These are phyloP conservation scores for Pungitius pungitius DNA, from an alignment of 2,113 vertebrate genomes.

Conservation along the genomic window DNA sequence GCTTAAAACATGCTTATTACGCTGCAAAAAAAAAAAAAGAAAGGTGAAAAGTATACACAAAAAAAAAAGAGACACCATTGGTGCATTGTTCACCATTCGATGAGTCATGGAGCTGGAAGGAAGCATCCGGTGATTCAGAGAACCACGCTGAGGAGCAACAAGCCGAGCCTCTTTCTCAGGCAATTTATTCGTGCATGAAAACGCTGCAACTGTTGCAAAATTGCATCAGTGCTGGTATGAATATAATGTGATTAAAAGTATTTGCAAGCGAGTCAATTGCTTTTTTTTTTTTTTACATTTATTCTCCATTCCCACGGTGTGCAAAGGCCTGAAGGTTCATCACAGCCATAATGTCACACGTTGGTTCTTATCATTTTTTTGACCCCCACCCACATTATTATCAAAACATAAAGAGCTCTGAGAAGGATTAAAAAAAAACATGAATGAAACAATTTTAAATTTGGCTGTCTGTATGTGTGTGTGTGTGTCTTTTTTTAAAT, in stretches of 20 bases:
- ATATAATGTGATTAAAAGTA: neutral
- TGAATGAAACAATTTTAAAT: no score
- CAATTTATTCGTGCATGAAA: neutral
- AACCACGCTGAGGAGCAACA: neutral
- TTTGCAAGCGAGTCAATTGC: neutral
- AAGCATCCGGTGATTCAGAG: neutral
- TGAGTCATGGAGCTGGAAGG: neutral
- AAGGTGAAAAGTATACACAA: neutral
- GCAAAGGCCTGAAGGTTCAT: constrained; percentile 13
- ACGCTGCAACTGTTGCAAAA: neutral
- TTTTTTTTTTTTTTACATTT: neutral
- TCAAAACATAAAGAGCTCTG: constrained; percentile 15
- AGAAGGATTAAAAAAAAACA: neutral
- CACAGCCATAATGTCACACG: constrained; percentile 2
- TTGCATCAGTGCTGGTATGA: neutral
- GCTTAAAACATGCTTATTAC: neutral
- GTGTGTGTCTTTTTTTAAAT: no score
- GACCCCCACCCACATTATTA: neutral
- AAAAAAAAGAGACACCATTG: neutral
- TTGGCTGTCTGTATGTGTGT: no score
- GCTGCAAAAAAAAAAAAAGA: neutral
- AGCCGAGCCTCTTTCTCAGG: neutral
- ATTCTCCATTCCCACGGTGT: neutral
- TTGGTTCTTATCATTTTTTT: constrained; percentile 20
- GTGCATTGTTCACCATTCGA: neutral